phyloP scores from a whole-genome alignment of 1,140 invertebrate genomes.

The Copidosoma floridanum region DNA sequence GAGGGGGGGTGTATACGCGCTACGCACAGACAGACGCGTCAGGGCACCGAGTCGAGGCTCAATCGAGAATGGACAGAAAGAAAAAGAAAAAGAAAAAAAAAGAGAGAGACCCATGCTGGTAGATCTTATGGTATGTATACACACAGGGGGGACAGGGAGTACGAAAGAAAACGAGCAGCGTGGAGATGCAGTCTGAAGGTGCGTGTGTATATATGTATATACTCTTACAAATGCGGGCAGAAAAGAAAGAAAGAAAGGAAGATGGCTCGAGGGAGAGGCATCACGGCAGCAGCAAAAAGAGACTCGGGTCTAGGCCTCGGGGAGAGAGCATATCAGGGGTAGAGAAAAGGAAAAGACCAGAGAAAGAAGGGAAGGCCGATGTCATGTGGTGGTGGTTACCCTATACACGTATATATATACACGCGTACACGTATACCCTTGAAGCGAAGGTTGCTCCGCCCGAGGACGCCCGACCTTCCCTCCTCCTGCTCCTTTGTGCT shows the following conservation, averaged over 20 bases:
- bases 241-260: not conserved
- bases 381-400: no score
- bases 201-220: no score
- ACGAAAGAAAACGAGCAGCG: slow-evolving; percentile 18
- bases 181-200: slow-evolving; percentile 26
- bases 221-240: not conserved
- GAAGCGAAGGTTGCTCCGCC: slow-evolving; percentile 48
- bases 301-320: not conserved
- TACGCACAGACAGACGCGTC: not conserved
- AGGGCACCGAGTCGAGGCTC: no score
- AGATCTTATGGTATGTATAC: no score
- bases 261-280: not conserved
- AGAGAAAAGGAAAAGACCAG: not conserved
- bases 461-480: slow-evolving; percentile 40
- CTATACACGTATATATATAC: not conserved
- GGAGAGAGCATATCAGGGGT: not conserved
- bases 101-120: no score
- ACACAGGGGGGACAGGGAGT: slow-evolving; percentile 31
- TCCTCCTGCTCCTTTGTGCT: slow-evolving; percentile 35
- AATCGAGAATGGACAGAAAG: no score
- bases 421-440: slow-evolving; percentile 44
- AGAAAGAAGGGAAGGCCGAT: not conserved
- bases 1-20: no score
- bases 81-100: not conserved
- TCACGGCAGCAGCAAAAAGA: no score